These are phyloP conservation scores for Noctua janthina DNA, from an alignment of 2,888 invertebrate species.

Conservation along the genomic window DNA sequence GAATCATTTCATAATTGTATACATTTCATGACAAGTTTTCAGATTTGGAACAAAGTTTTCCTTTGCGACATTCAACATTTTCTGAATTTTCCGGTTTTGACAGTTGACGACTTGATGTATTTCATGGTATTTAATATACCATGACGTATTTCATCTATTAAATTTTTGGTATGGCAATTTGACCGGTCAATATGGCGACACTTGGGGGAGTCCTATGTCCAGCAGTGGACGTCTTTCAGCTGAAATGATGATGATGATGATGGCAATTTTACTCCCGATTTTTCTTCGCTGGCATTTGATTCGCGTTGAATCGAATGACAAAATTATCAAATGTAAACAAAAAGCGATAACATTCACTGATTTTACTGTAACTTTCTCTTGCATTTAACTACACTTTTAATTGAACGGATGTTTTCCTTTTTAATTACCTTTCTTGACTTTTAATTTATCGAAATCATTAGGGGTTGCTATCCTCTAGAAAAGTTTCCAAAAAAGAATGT, in stretches of 20 bases:
- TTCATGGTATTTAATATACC: background rate
- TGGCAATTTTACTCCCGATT: background rate
- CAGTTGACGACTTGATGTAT: slow-evolving; percentile 31
- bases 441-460: background rate
- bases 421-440: background rate
- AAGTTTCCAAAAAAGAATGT: slow-evolving; percentile 31
- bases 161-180: background rate
- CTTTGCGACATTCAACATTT: slow-evolving; percentile 55
- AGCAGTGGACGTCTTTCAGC: too few species aligned
- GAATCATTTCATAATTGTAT: slow-evolving; percentile 71
- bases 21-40: slow-evolving; percentile 78
- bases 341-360: background rate
- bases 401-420: too few species aligned
- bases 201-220: too few species aligned
- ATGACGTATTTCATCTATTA: slow-evolving; percentile 9
- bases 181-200: too few species aligned
- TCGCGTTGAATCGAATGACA: slow-evolving; percentile 1
- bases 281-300: slow-evolving; percentile 25
- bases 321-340: background rate
- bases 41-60: slow-evolving; percentile 78
- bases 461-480: background rate
- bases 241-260: background rate
- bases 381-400: too few species aligned
- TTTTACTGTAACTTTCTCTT: background rate
- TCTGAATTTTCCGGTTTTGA: slow-evolving; percentile 46